A percentile compares a stretch with the other conserved stretches of the same genome.
Evolutionary conservation across 2,113 vertebrate genomes (phyloP).

Genomic region (Notechis scutatus): DNA sequence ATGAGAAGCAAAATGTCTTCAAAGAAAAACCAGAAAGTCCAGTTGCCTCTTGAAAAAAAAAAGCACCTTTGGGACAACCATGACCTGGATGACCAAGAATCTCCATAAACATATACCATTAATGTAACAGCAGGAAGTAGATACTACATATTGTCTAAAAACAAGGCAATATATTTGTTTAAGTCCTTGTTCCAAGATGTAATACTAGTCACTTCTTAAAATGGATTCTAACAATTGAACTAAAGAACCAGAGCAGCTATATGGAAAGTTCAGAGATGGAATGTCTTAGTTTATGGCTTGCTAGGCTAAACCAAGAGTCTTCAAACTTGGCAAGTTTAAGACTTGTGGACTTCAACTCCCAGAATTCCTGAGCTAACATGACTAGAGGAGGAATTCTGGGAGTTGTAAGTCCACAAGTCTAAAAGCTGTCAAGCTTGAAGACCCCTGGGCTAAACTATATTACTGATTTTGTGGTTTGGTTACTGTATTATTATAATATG

Average conservation of each 20-base stretch:
- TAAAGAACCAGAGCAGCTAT: background rate
- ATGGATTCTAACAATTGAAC: background rate
- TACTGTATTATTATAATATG: background rate
- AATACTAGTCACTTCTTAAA: background rate
- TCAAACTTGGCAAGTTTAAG: no score
- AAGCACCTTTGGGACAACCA: no score
- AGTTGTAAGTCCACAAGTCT: no score
- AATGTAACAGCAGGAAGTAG: background rate
- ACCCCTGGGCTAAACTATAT: background rate
- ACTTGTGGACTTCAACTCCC: no score
- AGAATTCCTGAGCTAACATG: no score
- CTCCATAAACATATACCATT: no score
- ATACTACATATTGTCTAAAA: background rate
- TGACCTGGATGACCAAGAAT: no score
- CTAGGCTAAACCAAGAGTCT: background rate
- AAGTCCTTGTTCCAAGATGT: background rate
- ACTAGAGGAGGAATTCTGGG: no score
- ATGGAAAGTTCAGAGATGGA: background rate
- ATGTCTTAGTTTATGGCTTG: background rate
- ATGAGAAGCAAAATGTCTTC: no score
- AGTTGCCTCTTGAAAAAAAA: no score
- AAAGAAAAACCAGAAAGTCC: no score
- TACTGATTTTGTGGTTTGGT: background rate
- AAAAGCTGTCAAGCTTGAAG: no score
- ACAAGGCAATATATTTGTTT: background rate